Base-by-base conservation (phyloP, 2,797 vertebrate species). In the Falco naumanni region DNA sequence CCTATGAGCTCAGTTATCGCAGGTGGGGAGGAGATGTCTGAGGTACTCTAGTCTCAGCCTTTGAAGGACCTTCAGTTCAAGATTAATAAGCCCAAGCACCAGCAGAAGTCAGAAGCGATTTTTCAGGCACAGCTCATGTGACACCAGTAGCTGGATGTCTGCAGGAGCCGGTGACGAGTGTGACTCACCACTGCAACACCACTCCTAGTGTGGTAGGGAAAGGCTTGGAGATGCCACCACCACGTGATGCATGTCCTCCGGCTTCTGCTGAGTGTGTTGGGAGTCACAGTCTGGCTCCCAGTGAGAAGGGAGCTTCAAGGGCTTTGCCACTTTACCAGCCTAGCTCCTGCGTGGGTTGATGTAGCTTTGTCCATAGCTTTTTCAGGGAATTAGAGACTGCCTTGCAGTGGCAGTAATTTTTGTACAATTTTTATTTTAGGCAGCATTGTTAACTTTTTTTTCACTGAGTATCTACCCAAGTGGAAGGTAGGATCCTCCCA, bases 121-220 rank as follows among this genome's bases (percentile, higher is more conserved):
- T 78, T 68, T 71, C 69, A 92, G 79, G 28, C 0, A 5, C 64
- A 28, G 22, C 12, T 92, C 25, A 12, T 48, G 77, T 47, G 37
- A 29, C 64, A 84, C 34, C 56, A 57, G n/a, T 70, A 70, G 26
- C 20, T 41, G 81, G 66, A 74, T 51, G 50, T 68, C 22, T 63
- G 48, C 39, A 60, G 89, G 48, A 92, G 70, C 26, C 0, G 0
- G 39, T 66, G 81, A 54, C 29, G 56, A 50, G 48, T 13, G 64
- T 74, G 78, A 84, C 16, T 71, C 84, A 74, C 41, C 0, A 60
- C 53, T 0, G 0, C 2, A 6, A 1, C 0, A 0, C 22, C 6
- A 5, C 37, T 78, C 37, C 63, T 59, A 45, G 26, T 3, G 4
- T 0, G 5, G 53, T 6, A 2, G 10, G 24, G 33, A 43, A 75